These are phyloP conservation scores for Lepidocyrtinus sp. DNA, from an alignment of 2,888 invertebrate genomes.

Conservation along the genomic window DNA sequence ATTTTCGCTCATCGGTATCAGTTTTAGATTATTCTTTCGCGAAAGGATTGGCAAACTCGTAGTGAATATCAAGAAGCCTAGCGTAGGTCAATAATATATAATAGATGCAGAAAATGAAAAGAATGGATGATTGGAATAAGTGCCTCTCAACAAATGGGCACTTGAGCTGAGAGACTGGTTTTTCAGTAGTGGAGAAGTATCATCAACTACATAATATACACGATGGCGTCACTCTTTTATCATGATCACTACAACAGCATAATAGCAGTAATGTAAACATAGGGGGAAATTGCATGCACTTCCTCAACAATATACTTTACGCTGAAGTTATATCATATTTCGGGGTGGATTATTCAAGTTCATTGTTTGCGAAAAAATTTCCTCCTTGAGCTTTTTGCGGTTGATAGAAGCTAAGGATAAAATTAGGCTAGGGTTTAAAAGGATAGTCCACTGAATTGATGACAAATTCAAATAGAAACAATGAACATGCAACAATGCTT, in stretches of 20 bases:
- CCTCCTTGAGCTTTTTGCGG: too few relatives aligned
- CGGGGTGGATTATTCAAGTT: too few relatives aligned
- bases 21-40: too few relatives aligned
- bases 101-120: not conserved
- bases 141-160: slow-evolving; percentile 44
- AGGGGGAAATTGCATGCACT: slow-evolving; percentile 8
- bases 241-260: not conserved
- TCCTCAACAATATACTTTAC: slow-evolving; percentile 38
- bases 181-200: slow-evolving; percentile 15
- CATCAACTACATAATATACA: too few relatives aligned
- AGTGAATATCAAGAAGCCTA: slow-evolving; percentile 43
- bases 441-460: too few relatives aligned
- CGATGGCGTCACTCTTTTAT: slow-evolving; percentile 20
- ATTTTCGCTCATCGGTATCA: too few relatives aligned
- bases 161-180: slow-evolving; percentile 57
- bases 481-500: too few relatives aligned
- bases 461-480: too few relatives aligned
- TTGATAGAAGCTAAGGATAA: too few relatives aligned
- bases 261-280: not conserved
- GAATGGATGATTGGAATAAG: slow-evolving; percentile 14
- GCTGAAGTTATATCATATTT: too few relatives aligned
- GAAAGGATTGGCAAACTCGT: slow-evolving; percentile 29
- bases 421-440: too few relatives aligned
- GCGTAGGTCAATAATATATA: slow-evolving; percentile 44
- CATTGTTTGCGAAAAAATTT: too few relatives aligned